phyloP scores from a whole-genome alignment of 37 sponge, comb jelly and placozoan genomes.

The Mnemiopsis leidyi region DNA sequence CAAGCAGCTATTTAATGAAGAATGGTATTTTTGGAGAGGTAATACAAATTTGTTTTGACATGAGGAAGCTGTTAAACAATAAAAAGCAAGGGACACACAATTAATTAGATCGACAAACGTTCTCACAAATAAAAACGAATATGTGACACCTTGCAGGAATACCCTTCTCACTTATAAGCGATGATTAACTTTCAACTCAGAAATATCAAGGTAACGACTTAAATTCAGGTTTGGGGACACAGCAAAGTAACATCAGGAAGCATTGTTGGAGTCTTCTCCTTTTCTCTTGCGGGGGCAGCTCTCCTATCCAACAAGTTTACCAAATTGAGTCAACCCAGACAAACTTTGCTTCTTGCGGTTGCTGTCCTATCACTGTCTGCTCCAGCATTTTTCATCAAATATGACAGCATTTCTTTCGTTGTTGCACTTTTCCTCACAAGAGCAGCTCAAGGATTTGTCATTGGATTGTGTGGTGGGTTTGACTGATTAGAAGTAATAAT shows the following conservation, averaged over 20 bases:
- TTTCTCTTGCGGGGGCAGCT: slow-evolving; percentile 3
- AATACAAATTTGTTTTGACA: too few species aligned
- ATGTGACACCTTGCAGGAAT: too few species aligned
- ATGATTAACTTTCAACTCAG: too few species aligned
- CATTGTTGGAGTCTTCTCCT: slow-evolving; percentile 52
- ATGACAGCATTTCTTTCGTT: not conserved
- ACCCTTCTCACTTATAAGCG: too few species aligned
- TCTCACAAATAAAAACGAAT: too few species aligned
- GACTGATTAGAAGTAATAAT: not conserved
- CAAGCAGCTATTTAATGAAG: too few species aligned
- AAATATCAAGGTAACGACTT: too few species aligned
- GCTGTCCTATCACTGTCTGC: not conserved
- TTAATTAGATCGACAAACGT: too few species aligned
- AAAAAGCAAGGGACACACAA: too few species aligned
- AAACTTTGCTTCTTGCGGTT: not conserved
- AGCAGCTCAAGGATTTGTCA: slow-evolving; percentile 49
- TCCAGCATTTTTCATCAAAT: not conserved
- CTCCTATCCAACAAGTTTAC: not conserved
- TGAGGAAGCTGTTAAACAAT: too few species aligned
- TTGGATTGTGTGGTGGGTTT: slow-evolving; percentile 36
- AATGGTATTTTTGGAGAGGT: too few species aligned
- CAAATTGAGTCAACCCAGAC: not conserved
- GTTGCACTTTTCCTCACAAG: not conserved
- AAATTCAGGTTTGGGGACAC: not conserved
- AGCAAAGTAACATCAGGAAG: slow-evolving; percentile 9